These are phyloP conservation scores for Caenorhabditis wallacei DNA, from an alignment of 2,888 invertebrate genomes.

Conservation along the genomic window DNA sequence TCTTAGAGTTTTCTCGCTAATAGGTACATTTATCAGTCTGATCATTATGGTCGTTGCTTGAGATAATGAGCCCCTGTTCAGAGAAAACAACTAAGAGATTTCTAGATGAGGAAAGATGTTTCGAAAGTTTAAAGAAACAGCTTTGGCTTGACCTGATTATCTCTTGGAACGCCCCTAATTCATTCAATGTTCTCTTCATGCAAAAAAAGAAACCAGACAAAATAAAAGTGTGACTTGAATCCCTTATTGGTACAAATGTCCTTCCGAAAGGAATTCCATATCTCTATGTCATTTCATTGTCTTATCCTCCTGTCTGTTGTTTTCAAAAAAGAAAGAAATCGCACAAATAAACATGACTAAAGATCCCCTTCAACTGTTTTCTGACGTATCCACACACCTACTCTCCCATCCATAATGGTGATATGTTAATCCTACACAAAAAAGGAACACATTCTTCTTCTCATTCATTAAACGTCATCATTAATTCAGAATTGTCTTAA, in stretches of 20 bases:
- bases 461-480: not conserved
- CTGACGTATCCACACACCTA: slow-evolving; percentile 6
- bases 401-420: not conserved
- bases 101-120: no score
- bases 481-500: not conserved
- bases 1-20: not conserved
- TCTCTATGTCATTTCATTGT: not conserved
- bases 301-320: not conserved
- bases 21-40: not conserved
- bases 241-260: no score
- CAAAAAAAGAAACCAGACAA: no score
- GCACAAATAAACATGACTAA: not conserved
- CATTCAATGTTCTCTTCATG: no score
- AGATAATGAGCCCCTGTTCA: no score
- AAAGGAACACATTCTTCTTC: slow-evolving; percentile 10
- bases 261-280: no score
- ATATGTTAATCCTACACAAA: slow-evolving; percentile 17
- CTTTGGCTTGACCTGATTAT: no score
- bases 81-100: no score
- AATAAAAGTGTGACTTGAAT: no score
- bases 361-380: not conserved
- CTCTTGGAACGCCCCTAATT: no score
- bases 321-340: not conserved
- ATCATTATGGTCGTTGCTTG: no score
- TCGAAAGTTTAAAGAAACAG: no score